Conservation (phyloP, 2,888 invertebrate species). For the Tricholauxania praeusta region DNA sequence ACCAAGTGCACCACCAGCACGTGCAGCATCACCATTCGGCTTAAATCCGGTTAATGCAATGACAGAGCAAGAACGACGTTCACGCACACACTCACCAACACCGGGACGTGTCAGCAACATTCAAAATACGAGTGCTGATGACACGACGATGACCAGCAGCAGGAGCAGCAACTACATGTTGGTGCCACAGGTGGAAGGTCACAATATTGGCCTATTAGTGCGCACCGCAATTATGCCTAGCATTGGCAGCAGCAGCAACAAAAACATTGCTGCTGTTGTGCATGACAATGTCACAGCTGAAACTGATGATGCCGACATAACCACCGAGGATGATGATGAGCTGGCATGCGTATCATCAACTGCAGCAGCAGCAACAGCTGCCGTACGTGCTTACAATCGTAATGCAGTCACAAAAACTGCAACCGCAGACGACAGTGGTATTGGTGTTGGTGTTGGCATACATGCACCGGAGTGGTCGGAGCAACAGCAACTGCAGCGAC, state of each 20-base stretch:
- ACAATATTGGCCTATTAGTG: slow-evolving; percentile 60
- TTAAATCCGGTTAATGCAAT: slow-evolving; percentile 52
- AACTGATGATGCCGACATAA: slow-evolving; percentile 23
- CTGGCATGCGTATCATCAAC: slow-evolving; percentile 31
- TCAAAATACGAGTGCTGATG: slow-evolving; percentile 16
- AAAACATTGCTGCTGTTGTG: neutral
- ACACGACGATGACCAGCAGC: slow-evolving; percentile 1
- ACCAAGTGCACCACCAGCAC: slow-evolving; percentile 48
- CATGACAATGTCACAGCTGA: neutral
- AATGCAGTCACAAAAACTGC: slow-evolving; percentile 7
- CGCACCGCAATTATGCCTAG: slow-evolving; percentile 40
- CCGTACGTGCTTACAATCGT: slow-evolving; percentile 10
- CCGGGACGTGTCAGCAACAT: slow-evolving; percentile 9
- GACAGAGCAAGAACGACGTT: slow-evolving; percentile 15
- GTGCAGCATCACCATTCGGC: slow-evolving; percentile 58
- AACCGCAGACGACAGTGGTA: slow-evolving; percentile 3
- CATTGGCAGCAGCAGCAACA: slow-evolving; percentile 2
- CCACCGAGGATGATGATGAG: slow-evolving; percentile 23
- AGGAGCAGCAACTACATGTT: slow-evolving; percentile 44
- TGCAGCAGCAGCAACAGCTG: slow-evolving; percentile 24
- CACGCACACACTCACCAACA: slow-evolving; percentile 25
- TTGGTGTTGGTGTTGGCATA: neutral
- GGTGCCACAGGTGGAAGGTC: slow-evolving; percentile 61
- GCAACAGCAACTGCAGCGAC: slow-evolving; percentile 22
- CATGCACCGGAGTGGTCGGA: neutral